A percentile compares a stretch with the other conserved stretches of the same genome.
phyloP scores from a whole-genome alignment of 2,797 vertebrate genomes.

The Allobates femoralis region DNA sequence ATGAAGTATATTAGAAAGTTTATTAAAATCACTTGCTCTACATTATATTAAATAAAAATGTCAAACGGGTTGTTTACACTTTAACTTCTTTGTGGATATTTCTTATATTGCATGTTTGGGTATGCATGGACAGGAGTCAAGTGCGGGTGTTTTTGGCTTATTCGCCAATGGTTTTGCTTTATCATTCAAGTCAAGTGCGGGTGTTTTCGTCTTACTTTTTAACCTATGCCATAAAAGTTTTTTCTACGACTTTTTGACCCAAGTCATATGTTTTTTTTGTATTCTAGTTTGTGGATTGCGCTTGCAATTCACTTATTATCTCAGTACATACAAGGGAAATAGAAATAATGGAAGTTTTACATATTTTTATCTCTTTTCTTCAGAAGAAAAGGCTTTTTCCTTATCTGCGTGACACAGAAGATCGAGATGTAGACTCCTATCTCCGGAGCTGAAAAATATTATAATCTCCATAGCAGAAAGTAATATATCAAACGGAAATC shows the following conservation, averaged over 20 bases:
- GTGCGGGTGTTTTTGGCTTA: too few species aligned
- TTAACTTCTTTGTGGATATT: too few species aligned
- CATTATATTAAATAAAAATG: too few species aligned
- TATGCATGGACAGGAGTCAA: too few species aligned
- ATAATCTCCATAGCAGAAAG: slow-evolving; percentile 11
- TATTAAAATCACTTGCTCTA: too few species aligned
- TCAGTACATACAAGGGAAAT: neutral
- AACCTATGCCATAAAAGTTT: too few species aligned
- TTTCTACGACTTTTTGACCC: neutral
- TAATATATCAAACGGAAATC: slow-evolving; percentile 50
- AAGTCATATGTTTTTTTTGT: neutral
- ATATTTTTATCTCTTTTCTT: neutral
- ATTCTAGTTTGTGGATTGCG: neutral
- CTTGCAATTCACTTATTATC: neutral
- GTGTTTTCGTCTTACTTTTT: too few species aligned
- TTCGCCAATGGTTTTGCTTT: too few species aligned
- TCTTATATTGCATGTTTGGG: too few species aligned
- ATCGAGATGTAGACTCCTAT: slow-evolving; percentile 10
- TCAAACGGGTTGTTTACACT: too few species aligned
- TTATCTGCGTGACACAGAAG: slow-evolving; percentile 25
- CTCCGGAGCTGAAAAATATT: slow-evolving; percentile 10
- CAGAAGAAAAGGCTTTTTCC: neutral
- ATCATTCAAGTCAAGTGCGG: too few species aligned
- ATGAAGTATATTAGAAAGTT: too few species aligned
- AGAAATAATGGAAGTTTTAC: slow-evolving; percentile 1